Base-by-base conservation (phyloP, 1,140 invertebrate genomes). In the Lasaia peninsularis region DNA sequence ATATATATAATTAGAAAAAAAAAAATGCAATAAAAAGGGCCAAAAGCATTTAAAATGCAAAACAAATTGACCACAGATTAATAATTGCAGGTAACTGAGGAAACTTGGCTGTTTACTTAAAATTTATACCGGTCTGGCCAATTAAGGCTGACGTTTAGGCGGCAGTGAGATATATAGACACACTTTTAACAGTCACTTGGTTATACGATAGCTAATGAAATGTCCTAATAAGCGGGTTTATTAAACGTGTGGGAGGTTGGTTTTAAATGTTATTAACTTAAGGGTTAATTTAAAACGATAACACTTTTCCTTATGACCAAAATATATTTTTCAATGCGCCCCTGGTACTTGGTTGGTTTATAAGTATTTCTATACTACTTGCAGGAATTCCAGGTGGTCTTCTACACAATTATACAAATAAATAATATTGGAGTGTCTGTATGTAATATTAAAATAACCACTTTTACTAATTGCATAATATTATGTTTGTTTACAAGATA, bases 111-210 rank as follows among this genome's bases (percentile, higher is more conserved):
- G 37, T 44, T 44, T 44, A 16, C 18, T 44, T 44, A 44, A 44
- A 44, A 44, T 44, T 44, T 44, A 44, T 44, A 44, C 37, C 37
- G 37, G 37, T 44, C 16, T 44, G 8, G 37, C 37, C 37, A 44
- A 44, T 44, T 44, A 44, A 44, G 18, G 16, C 16, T 18, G 37
- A 44, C 37, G 18, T 44, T 44, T 44, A 44, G 40, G 18, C 40
- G 40, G 18, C 40, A 18, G 40, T 44, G 40, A 44, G 18, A 44
- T 44, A 44, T 44, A 10, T 44, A 28, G 24, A 44, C 40, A 44
- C 40, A 44, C 40, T 44, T 44, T 44, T 20, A 44, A 44, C 16
- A 14, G 40, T 18, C 40, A 44, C 40, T 44, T 44, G 14, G 40
- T 44, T 20, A 44, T 18, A 44, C 40, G 40, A 44, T 10, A 44